Evolutionary conservation across 1,140 invertebrate genomes (phyloP).

Genomic region (Hycleus phaleratus): DNA sequence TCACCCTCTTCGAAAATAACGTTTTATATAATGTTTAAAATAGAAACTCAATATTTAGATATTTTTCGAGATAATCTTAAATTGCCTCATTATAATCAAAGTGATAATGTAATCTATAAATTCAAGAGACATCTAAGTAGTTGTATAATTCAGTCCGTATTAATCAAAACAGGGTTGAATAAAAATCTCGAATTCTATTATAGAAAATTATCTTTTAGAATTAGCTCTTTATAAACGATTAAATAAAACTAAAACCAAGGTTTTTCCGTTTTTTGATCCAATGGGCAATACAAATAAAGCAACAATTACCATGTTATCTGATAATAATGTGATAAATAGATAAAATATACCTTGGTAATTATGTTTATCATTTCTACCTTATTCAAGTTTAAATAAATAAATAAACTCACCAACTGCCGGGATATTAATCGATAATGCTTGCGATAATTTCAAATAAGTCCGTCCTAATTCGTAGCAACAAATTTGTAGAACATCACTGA

Average conservation of each 20-base stretch:
- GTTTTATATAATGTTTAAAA: conserved; percentile 12
- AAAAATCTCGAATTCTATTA: conserved; percentile 5
- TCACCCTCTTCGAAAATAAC: conserved; percentile 14
- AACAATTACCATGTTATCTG: conserved; percentile 20
- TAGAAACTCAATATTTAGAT: conserved; percentile 14
- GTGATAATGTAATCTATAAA: conserved; percentile 3
- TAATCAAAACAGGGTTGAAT: conserved; percentile 10
- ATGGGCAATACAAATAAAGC: conserved; percentile 12
- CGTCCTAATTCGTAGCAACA: conserved; percentile 93
- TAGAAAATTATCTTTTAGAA: neutral
- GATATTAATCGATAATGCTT: conserved; percentile 86
- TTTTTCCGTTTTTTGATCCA: neutral
- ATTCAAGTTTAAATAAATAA: conserved; percentile 2
- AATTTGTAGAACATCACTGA: conserved; percentile 93
- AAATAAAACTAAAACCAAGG: too few relatives aligned
- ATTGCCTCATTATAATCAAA: conserved; percentile 5
- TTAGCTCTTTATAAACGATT: too few relatives aligned
- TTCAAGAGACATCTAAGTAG: neutral
- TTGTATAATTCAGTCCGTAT: neutral
- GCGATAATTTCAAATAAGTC: conserved; percentile 82
- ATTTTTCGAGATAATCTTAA: conserved; percentile 22
- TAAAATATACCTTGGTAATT: conserved; percentile 24
- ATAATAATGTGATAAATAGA: conserved; percentile 22
- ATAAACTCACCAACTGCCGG: conserved; percentile 77
- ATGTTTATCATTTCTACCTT: neutral